Base-by-base conservation (phyloP, 2,888 invertebrate genomes). In the Cheilosia urbana region DNA sequence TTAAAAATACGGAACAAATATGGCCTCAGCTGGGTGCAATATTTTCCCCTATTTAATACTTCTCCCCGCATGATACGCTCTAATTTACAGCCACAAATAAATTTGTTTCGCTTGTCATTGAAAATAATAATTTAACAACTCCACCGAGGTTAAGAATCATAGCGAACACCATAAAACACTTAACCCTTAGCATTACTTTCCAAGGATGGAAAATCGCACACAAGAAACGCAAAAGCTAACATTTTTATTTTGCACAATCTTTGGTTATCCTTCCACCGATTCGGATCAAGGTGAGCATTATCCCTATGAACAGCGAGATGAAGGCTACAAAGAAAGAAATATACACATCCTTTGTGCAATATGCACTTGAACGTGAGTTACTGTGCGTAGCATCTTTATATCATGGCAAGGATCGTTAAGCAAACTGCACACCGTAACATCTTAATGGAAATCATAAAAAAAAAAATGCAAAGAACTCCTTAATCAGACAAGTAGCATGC, bases 221-320 rank as follows among this genome's bases (percentile, higher is more conserved):
- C 40, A 19, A 27, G 21, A 24, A 37, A 9, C 21, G 6, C n/a
- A 11, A 19, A 21, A 19, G 21, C 19, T 13, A 21, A 21, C 13
- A 21, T 15, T 45, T 27, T 45, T 15, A 15, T 27, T 21, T 30
- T 53, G 62, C 27, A 24, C 58, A 37, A 6, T 6, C 19, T 19
- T 15, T 42, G 24, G 21, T 47, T 65, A 47, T 75, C 65, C 65
- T 47, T 75, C 27, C 21, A 76, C 58, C 51, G 66, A 66, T 76
- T 76, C 49, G 51, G 66, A 27, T 13, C 76, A 76, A 76, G 76
- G 76, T 76, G 58, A 76, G 49, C 51, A 58, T 58, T 57, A 69
- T 45, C 47, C n/a, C 11, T 34, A 9, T n/a, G 58, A 47, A 24
- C 34, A 34, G 21, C 45, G 47, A 57, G 34, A 30, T 21, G 4